These are phyloP conservation scores for Drosophila hydei DNA, from an alignment of 1,140 invertebrate species.

Conservation along the genomic window DNA sequence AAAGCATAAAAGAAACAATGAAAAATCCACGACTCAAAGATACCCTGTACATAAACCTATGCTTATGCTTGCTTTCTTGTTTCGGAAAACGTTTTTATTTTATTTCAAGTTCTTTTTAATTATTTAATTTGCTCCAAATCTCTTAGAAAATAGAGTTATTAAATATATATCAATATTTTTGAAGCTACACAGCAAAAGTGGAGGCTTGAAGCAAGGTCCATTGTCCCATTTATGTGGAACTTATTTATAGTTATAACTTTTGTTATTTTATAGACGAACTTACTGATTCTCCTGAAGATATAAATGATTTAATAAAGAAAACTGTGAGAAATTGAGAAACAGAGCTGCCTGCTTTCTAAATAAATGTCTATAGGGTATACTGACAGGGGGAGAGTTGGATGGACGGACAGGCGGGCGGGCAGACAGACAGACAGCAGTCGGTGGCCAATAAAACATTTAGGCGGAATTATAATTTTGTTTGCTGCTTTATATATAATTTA, in stretches of 20 bases:
- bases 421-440: conserved; percentile 36
- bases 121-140: no score
- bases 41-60: neutral
- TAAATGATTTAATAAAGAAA: no score
- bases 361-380: neutral
- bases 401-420: neutral
- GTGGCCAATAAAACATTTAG: conserved; percentile 81
- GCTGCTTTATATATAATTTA: conserved; percentile 78
- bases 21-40: neutral
- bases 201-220: no score
- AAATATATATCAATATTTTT: no score
- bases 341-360: neutral
- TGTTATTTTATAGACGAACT: no score
- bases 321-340: neutral
- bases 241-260: no score
- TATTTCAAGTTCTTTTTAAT: no score
- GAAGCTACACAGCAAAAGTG: no score
- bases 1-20: conserved; percentile 34
- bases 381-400: conserved; percentile 6
- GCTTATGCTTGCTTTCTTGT: neutral
- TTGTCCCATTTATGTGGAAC: no score
- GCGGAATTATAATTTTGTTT: conserved; percentile 80
- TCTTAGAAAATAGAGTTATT: no score
- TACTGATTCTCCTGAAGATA: no score
- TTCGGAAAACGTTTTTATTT: neutral